Evolutionary conservation across 2,797 vertebrate genomes (phyloP).

Genomic region (Syndactyla subalaris): DNA sequence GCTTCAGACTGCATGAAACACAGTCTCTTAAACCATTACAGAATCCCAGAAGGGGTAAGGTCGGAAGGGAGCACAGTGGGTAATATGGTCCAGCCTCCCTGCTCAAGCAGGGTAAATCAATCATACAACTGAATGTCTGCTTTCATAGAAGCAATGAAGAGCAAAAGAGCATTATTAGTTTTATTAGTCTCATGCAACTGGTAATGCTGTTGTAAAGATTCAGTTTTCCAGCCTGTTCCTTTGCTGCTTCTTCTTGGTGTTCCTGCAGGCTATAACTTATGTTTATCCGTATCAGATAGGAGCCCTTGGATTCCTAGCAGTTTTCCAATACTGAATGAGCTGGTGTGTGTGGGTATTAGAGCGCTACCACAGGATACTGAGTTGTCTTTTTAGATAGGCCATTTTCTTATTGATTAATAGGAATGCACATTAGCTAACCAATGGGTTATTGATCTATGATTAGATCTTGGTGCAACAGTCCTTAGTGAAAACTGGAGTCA

Average conservation of each 20-base stretch:
- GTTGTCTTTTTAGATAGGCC: neutral
- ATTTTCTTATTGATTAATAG: neutral
- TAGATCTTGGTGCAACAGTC: neutral
- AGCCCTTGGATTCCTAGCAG: neutral
- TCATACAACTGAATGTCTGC: neutral
- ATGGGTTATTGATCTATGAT: neutral
- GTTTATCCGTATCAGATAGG: neutral
- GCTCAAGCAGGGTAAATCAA: neutral
- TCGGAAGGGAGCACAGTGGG: neutral
- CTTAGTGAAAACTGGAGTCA: neutral
- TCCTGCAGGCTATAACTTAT: neutral
- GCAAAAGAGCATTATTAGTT: neutral
- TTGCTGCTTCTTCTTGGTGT: neutral
- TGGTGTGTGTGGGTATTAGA: neutral
- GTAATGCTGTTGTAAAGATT: neutral
- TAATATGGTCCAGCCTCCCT: neutral
- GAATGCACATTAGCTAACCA: neutral
- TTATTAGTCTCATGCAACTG: neutral
- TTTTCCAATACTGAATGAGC: neutral
- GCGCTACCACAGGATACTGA: neutral
- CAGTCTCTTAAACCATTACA: neutral
- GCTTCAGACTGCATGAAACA: neutral
- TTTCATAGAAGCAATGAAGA: neutral
- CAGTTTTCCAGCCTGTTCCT: neutral
- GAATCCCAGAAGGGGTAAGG: neutral